A percentile compares a stretch with the other conserved stretches of the same genome.
Evolutionary conservation across 2,888 invertebrate species (phyloP).

Genomic region (Eurytoma californica): DNA sequence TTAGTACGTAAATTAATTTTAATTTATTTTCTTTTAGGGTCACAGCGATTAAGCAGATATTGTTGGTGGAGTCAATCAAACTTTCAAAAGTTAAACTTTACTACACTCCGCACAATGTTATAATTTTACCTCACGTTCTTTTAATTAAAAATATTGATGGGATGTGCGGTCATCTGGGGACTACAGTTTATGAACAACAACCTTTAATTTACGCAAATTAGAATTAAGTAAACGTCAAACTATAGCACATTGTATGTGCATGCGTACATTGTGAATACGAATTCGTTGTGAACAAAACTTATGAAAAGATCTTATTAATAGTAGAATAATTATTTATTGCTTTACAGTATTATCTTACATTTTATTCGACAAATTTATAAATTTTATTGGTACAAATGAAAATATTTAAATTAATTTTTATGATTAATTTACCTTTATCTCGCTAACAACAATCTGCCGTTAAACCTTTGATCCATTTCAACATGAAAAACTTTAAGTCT

Average conservation of each 20-base stretch:
- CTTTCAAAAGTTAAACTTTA: slow-evolving; percentile 8
- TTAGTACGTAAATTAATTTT: background rate
- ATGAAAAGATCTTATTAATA: background rate
- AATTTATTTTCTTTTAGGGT: background rate
- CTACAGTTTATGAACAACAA: slow-evolving; percentile 8
- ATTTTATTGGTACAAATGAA: background rate
- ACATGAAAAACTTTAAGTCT: too few relatives aligned
- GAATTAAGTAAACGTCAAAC: background rate
- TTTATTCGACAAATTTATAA: background rate
- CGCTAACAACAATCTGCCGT: too few relatives aligned
- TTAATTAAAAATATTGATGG: slow-evolving; percentile 37
- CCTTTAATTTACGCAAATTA: slow-evolving; percentile 28
- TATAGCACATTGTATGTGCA: background rate
- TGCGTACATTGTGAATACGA: background rate
- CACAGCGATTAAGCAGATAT: slow-evolving; percentile 13
- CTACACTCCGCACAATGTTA: slow-evolving; percentile 39
- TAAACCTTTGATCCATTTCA: too few relatives aligned
- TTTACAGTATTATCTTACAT: background rate
- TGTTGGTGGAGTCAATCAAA: slow-evolving; percentile 8
- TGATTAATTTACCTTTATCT: too few relatives aligned
- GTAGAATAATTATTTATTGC: background rate
- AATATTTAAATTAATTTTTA: too few relatives aligned
- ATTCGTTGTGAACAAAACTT: background rate
- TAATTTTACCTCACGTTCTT: slow-evolving; percentile 21
- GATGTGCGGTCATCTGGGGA: slow-evolving; percentile 47